A percentile compares a stretch with the other conserved stretches of the same genome.
Conservation (phyloP, 2,797 vertebrate species). For the Cuculus canorus region DNA sequence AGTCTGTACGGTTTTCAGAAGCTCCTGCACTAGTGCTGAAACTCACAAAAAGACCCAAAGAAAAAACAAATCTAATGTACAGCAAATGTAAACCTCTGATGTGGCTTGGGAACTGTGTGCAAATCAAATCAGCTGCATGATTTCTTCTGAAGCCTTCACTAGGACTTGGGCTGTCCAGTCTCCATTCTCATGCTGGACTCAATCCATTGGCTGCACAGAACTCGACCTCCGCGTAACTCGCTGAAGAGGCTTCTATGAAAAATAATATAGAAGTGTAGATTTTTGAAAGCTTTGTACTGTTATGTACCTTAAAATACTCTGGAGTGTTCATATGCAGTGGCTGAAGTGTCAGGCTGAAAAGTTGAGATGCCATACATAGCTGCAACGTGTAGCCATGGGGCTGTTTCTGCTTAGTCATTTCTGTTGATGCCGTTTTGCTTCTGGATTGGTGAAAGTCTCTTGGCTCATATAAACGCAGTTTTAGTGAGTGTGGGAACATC, state of each 20-base stretch:
- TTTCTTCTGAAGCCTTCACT: not conserved
- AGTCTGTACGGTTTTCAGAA: not conserved
- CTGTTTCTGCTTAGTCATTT: slow-evolving; percentile 73
- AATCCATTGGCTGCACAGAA: not conserved
- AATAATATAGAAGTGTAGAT: not conserved
- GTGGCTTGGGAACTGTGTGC: not conserved
- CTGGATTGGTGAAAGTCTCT: slow-evolving; percentile 36
- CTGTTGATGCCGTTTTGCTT: slow-evolving; percentile 21
- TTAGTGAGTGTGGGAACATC: slow-evolving; percentile 34
- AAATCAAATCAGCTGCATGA: not conserved
- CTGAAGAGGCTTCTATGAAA: not conserved
- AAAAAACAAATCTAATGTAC: not conserved
- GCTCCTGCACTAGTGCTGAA: not conserved
- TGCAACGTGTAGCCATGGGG: slow-evolving; percentile 33
- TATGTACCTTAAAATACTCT: not conserved
- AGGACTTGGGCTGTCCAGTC: not conserved
- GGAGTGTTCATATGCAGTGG: not conserved
- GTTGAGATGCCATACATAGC: slow-evolving; percentile 44
- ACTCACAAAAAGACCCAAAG: not conserved
- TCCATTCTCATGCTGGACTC: not conserved
- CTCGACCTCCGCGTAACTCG: not conserved
- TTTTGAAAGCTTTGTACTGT: not conserved
- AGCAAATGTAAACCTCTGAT: not conserved
- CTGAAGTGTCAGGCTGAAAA: not conserved
- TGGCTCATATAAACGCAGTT: not conserved